A percentile compares a stretch with the other conserved stretches of the same genome.
These are phyloP conservation scores for Tenthredo distinguenda DNA, from an alignment of 2,888 invertebrate species.

Conservation along the genomic window DNA sequence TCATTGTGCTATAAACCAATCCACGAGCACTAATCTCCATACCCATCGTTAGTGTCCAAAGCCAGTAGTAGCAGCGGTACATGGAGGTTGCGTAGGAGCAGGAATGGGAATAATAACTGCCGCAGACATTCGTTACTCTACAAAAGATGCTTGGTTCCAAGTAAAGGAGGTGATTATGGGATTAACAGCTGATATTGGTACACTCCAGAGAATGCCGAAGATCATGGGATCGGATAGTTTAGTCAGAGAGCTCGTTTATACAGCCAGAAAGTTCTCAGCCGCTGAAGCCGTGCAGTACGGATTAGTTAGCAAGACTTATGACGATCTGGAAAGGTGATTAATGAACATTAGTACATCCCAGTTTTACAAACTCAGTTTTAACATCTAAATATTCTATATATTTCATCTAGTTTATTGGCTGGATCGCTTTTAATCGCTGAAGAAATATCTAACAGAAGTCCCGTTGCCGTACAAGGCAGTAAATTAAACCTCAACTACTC, in stretches of 20 bases:
- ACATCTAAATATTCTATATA: not conserved
- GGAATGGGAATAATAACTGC: slow-evolving; percentile 94
- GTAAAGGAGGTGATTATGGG: slow-evolving; percentile 94
- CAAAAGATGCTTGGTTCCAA: slow-evolving; percentile 94
- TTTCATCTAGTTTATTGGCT: slow-evolving; percentile 83
- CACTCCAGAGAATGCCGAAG: slow-evolving; percentile 95
- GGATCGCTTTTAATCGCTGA: slow-evolving; percentile 88
- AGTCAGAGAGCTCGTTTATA: slow-evolving; percentile 92
- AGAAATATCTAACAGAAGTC: slow-evolving; percentile 92
- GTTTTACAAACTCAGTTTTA: not conserved
- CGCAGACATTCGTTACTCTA: slow-evolving; percentile 95
- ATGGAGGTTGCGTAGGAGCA: slow-evolving; percentile 94
- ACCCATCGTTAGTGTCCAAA: slow-evolving; percentile 85
- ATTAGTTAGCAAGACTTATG: slow-evolving; percentile 88
- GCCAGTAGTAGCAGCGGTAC: slow-evolving; percentile 93
- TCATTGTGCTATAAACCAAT: slow-evolving; percentile 2
- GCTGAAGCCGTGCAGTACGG: slow-evolving; percentile 91
- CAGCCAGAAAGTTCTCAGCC: slow-evolving; percentile 90
- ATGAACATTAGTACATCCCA: not conserved
- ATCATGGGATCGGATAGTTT: slow-evolving; percentile 93
- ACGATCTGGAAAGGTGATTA: slow-evolving; percentile 84
- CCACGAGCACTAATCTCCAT: slow-evolving; percentile 13
- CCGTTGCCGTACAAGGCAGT: slow-evolving; percentile 95
- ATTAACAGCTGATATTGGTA: slow-evolving; percentile 97
- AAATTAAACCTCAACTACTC: slow-evolving; percentile 92